Evolutionary conservation across 2,113 vertebrate species (phyloP).

Genomic region (Rhizomys pruinosus): DNA sequence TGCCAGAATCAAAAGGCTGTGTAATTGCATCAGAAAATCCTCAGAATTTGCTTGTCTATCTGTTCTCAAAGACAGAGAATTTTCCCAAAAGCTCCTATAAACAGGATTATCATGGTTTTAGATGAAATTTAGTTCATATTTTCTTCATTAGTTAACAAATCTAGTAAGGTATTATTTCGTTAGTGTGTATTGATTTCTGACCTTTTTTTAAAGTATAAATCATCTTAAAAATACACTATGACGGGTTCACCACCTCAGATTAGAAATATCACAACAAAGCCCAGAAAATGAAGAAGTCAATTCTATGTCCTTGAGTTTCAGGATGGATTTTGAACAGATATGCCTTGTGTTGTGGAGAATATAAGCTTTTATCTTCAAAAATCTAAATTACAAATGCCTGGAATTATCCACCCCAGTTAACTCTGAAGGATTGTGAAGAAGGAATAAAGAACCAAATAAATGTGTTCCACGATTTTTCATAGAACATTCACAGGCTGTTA

Average conservation of each 20-base stretch:
- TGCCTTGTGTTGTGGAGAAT: neutral
- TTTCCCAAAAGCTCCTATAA: neutral
- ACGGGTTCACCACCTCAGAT: neutral
- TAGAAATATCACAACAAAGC: neutral
- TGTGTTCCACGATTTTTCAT: neutral
- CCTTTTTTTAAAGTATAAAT: neutral
- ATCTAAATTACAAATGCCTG: neutral
- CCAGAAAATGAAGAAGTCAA: neutral
- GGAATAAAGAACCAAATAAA: neutral
- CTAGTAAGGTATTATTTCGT: neutral
- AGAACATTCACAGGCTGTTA: neutral
- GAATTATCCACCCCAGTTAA: neutral
- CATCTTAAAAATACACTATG: conserved; percentile 2
- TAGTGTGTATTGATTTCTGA: neutral
- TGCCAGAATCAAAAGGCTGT: neutral
- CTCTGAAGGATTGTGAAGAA: neutral
- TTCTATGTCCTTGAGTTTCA: neutral
- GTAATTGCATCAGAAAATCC: neutral
- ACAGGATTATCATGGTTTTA: neutral
- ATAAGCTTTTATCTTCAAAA: neutral
- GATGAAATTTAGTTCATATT: neutral
- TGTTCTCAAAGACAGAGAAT: neutral
- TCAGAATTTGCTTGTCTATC: neutral
- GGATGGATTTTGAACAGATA: neutral
- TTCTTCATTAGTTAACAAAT: neutral